phyloP scores from a whole-genome alignment of 1,140 invertebrate species.

The Drosophila lini region DNA sequence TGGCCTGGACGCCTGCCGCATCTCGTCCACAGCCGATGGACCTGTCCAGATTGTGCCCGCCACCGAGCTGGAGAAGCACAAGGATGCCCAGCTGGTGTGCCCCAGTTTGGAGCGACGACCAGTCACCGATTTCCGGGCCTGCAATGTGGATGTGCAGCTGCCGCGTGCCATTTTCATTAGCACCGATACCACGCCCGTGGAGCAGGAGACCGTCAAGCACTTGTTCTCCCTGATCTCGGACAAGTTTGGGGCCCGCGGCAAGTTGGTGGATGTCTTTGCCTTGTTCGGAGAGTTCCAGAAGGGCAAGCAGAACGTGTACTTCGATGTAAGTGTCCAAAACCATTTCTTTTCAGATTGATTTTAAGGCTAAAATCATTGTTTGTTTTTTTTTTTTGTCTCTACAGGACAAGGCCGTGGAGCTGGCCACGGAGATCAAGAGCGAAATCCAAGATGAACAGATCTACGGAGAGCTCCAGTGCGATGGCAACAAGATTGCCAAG shows the following conservation, averaged over 20 bases:
- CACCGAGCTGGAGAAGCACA: constrained; percentile 65
- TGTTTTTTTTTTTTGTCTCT: not conserved
- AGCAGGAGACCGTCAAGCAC: constrained; percentile 78
- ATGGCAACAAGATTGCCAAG: constrained; percentile 64
- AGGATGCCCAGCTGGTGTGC: constrained; percentile 75
- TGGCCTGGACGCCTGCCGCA: constrained; percentile 53
- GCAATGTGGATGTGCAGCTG: constrained; percentile 75
- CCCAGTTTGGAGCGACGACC: constrained; percentile 61
- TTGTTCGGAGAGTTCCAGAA: constrained; percentile 70
- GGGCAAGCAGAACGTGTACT: constrained; percentile 70
- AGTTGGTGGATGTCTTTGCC: constrained; percentile 76
- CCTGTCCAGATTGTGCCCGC: constrained; percentile 63
- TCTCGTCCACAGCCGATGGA: constrained; percentile 39
- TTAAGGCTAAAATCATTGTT: not conserved
- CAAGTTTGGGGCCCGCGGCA: constrained; percentile 70
- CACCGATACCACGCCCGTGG: constrained; percentile 53
- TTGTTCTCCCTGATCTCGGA: constrained; percentile 73
- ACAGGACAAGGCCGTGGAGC: constrained; percentile 66
- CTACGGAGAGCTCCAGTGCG: constrained; percentile 67
- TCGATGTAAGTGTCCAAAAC: constrained; percentile 60
- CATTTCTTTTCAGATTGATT: too few relatives aligned
- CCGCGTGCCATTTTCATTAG: constrained; percentile 69
- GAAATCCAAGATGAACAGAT: constrained; percentile 61
- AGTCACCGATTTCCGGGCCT: constrained; percentile 64
- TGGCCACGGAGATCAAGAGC: constrained; percentile 64